phyloP scores from a whole-genome alignment of 2,797 vertebrate species.

The Scarus forsteni region DNA sequence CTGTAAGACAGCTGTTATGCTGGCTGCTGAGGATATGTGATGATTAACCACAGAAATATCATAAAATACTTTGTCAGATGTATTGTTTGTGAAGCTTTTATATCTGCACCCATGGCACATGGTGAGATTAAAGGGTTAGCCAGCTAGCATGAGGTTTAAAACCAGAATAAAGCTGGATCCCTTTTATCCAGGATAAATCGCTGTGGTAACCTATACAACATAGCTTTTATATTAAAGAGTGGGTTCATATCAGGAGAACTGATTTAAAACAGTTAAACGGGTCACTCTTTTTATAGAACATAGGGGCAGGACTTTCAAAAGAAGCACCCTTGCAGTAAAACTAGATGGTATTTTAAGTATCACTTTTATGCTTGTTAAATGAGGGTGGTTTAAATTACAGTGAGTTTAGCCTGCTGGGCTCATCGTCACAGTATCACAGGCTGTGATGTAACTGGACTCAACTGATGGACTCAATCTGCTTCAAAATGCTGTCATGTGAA shows the following conservation, averaged over 20 bases:
- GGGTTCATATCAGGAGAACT: not conserved
- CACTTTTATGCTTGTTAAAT: not conserved
- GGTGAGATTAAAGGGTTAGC: constrained; percentile 2
- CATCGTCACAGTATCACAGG: too few species aligned
- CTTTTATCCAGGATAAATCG: constrained; percentile 1
- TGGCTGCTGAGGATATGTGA: constrained; percentile 28
- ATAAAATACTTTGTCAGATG: constrained; percentile 20
- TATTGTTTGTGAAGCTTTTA: constrained; percentile 9
- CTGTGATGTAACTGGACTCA: too few species aligned
- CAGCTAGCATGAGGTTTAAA: constrained; percentile 1
- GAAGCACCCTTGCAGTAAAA: not conserved
- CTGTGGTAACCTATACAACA: not conserved
- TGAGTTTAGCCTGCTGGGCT: too few species aligned
- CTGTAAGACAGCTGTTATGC: constrained; percentile 39
- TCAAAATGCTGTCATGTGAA: too few species aligned
- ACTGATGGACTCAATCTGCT: too few species aligned
- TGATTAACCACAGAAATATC: constrained; percentile 13
- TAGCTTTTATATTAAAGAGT: not conserved
- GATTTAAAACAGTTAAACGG: not conserved
- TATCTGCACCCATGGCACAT: not conserved
- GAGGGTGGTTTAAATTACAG: too few species aligned
- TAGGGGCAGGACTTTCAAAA: too few species aligned
- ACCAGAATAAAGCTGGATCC: constrained; percentile 12
- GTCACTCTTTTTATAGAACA: not conserved
- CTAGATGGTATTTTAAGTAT: not conserved